A percentile compares a stretch with the other conserved stretches of the same genome.
Conservation (phyloP, 2,888 invertebrate genomes). For the Ophioninae sp. region DNA sequence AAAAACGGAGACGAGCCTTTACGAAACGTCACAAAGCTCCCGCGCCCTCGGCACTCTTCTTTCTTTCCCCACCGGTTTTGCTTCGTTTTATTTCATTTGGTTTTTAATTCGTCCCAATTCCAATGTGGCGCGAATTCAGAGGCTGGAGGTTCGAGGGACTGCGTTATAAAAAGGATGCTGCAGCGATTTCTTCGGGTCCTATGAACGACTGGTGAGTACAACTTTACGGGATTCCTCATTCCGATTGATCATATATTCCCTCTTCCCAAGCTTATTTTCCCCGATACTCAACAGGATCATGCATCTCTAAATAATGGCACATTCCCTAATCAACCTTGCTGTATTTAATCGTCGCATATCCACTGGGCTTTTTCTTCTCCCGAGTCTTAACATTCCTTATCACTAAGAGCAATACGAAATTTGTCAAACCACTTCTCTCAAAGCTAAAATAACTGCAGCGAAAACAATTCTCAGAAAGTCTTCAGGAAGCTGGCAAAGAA, state of each 20-base stretch:
- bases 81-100: slow-evolving; percentile 75
- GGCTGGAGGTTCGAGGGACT: slow-evolving; percentile 52
- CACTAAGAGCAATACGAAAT: too few relatives aligned
- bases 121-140: slow-evolving; percentile 63
- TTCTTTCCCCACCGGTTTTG: slow-evolving; percentile 65
- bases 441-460: too few relatives aligned
- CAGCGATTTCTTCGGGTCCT: slow-evolving; percentile 25
- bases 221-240: slow-evolving; percentile 51
- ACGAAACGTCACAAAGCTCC: slow-evolving; percentile 73
- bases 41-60: slow-evolving; percentile 64
- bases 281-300: background rate
- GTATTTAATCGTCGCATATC: slow-evolving; percentile 39
- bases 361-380: background rate
- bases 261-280: slow-evolving; percentile 3
- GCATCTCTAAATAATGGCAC: slow-evolving; percentile 37
- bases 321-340: slow-evolving; percentile 22
- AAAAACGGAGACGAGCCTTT: slow-evolving; percentile 57
- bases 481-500: too few relatives aligned
- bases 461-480: too few relatives aligned
- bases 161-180: slow-evolving; percentile 68
- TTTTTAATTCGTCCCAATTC: slow-evolving; percentile 76
- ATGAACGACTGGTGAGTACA: slow-evolving; percentile 15
- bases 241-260: slow-evolving; percentile 42
- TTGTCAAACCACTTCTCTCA: too few relatives aligned
- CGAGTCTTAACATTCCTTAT: too few relatives aligned